Percentiles rank a stretch among this genome's conserved stretches.
Evolutionary conservation across 2,888 invertebrate species (phyloP).

Genomic region (Pimpla rufipes): DNA sequence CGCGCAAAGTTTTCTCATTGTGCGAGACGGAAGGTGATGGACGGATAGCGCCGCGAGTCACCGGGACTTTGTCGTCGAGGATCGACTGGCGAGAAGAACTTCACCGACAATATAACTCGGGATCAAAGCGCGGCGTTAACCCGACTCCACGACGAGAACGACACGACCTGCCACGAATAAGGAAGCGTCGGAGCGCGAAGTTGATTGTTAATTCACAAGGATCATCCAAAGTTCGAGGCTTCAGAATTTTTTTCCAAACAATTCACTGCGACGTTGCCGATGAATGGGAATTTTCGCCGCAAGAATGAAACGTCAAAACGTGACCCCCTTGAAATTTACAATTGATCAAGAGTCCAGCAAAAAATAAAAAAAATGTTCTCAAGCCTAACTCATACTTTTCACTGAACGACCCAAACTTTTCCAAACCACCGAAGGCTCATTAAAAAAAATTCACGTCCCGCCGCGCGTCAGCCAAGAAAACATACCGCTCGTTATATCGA

Average conservation of each 20-base stretch:
- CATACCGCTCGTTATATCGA: neutral
- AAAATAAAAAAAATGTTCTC: neutral
- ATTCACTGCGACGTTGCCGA: neutral
- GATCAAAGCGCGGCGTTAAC: slow-evolving; percentile 6
- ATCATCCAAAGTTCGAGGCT: slow-evolving; percentile 6
- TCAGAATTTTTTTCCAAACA: slow-evolving; percentile 11
- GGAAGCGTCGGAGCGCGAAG: slow-evolving; percentile 1
- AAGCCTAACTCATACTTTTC: too few relatives aligned
- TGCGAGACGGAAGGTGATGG: slow-evolving; percentile 8
- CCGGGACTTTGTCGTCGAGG: slow-evolving; percentile 6
- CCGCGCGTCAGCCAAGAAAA: neutral
- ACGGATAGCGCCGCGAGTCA: neutral
- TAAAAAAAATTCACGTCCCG: neutral
- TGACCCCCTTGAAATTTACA: too few relatives aligned
- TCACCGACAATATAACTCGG: neutral
- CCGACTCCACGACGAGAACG: neutral
- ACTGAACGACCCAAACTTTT: neutral
- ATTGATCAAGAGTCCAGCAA: neutral
- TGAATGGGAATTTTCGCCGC: neutral
- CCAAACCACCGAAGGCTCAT: neutral
- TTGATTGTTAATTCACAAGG: slow-evolving; percentile 38
- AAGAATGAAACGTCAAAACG: neutral
- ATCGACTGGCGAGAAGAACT: neutral
- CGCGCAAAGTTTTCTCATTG: slow-evolving; percentile 5
- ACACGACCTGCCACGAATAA: neutral